A percentile compares a stretch with the other conserved stretches of the same genome.
These are phyloP conservation scores for Tenthredo scrophulariae DNA, from an alignment of 2,888 invertebrate species.

Conservation along the genomic window DNA sequence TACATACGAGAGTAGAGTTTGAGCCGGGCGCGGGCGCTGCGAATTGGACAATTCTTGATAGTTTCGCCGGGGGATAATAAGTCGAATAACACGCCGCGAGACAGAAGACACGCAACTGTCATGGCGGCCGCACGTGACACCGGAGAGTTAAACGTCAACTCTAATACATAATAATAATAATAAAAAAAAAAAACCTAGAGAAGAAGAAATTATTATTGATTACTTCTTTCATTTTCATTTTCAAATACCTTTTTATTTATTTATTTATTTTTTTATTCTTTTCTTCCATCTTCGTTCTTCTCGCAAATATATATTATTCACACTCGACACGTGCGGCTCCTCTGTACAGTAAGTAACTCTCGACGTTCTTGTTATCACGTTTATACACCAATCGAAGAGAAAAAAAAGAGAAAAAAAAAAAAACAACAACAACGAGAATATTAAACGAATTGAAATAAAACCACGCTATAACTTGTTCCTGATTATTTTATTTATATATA, in stretches of 20 bases:
- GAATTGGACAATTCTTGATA: constrained; percentile 27
- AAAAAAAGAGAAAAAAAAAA: background rate
- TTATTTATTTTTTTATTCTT: background rate
- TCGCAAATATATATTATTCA: background rate
- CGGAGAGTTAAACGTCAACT: constrained; percentile 42
- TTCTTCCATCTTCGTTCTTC: background rate
- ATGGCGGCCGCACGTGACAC: constrained; percentile 64
- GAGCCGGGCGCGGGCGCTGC: background rate
- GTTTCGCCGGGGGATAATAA: background rate
- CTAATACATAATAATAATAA: background rate
- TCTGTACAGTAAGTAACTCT: background rate
- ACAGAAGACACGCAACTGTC: constrained; percentile 65
- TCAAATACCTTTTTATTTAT: background rate
- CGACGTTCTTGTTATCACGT: background rate
- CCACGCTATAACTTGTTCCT: constrained; percentile 4
- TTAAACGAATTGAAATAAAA: background rate
- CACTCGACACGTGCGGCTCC: constrained; percentile 8
- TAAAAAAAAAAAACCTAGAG: too few relatives aligned
- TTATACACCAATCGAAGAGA: background rate
- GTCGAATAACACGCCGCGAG: constrained; percentile 54
- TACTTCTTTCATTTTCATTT: background rate
- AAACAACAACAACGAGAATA: background rate
- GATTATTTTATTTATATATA: background rate
- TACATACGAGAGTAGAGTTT: background rate
- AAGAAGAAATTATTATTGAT: background rate